A percentile compares a stretch with the other conserved stretches of the same genome.
Conservation (phyloP, 2,888 invertebrate genomes). For the Coelopa pilipes region DNA sequence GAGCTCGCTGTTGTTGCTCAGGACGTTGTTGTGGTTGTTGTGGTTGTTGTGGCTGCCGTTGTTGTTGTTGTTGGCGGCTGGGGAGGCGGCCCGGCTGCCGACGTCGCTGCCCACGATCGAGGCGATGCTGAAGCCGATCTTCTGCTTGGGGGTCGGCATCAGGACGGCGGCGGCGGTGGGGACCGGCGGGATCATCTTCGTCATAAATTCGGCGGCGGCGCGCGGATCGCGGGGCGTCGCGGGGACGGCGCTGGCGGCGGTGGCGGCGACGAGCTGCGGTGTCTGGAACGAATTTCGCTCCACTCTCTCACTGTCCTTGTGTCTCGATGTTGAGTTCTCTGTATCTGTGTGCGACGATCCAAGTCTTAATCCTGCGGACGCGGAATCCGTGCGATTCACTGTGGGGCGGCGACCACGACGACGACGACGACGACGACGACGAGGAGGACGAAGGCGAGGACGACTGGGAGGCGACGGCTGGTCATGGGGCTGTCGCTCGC, state of each 20-base stretch:
- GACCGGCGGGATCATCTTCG: slow-evolving; percentile 92
- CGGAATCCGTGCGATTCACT: no score
- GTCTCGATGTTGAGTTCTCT: no score
- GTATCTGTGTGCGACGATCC: no score
- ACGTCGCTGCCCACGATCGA: slow-evolving; percentile 84
- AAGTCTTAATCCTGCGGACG: not conserved
- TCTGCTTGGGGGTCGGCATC: slow-evolving; percentile 88
- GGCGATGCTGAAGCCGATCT: slow-evolving; percentile 95
- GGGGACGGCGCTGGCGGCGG: not conserved
- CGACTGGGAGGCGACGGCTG: no score
- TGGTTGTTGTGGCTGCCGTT: slow-evolving; percentile 42
- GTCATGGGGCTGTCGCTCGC: no score
- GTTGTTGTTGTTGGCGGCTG: slow-evolving; percentile 45
- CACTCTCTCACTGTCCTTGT: not conserved
- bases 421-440: no score
- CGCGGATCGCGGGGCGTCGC: not conserved
- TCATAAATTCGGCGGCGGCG: slow-evolving; percentile 61
- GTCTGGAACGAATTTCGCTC: slow-evolving; percentile 5
- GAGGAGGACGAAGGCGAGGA: no score
- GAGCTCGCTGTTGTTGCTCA: slow-evolving; percentile 43
- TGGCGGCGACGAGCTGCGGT: slow-evolving; percentile 17
- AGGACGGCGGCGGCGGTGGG: slow-evolving; percentile 90
- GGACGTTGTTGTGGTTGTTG: slow-evolving; percentile 28
- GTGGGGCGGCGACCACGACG: no score
- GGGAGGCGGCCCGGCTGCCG: slow-evolving; percentile 41